These are phyloP conservation scores for Echinops telfairi DNA, from an alignment of 2,113 vertebrate species.

Conservation along the genomic window DNA sequence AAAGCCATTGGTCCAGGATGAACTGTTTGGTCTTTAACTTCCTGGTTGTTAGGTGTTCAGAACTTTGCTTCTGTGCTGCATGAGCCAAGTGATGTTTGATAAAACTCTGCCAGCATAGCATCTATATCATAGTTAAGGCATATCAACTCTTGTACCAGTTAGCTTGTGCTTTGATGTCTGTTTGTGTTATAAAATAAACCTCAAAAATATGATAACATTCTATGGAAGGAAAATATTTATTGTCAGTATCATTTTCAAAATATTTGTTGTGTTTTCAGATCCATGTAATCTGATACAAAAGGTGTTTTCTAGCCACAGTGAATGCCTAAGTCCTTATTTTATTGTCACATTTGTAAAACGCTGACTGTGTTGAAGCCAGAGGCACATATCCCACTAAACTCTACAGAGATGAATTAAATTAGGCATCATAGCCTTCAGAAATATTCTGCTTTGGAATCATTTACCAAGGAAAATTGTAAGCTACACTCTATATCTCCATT, in stretches of 20 bases:
- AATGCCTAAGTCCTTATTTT: neutral
- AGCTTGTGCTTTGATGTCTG: neutral
- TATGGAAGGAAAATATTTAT: neutral
- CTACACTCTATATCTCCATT: neutral
- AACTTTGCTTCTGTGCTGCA: neutral
- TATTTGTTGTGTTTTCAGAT: neutral
- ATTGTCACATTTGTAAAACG: constrained; percentile 22
- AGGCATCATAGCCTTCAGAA: neutral
- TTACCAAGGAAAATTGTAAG: neutral
- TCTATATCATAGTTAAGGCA: constrained; percentile 19
- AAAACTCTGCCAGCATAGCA: neutral
- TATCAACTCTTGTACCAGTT: neutral
- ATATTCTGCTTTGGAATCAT: neutral
- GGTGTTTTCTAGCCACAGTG: neutral
- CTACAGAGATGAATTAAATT: neutral
- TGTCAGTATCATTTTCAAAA: constrained; percentile 8
- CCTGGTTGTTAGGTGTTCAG: neutral
- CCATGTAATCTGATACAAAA: neutral
- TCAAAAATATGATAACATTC: neutral
- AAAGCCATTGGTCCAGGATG: constrained; percentile 31
- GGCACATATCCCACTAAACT: neutral
- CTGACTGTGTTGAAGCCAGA: neutral
- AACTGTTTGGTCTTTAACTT: constrained; percentile 38
- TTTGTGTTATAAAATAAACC: neutral
- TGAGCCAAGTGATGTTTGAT: neutral